A percentile compares a stretch with the other conserved stretches of the same genome.
Conservation (phyloP, 2,113 vertebrate species). For the Alexandromys fortis region DNA sequence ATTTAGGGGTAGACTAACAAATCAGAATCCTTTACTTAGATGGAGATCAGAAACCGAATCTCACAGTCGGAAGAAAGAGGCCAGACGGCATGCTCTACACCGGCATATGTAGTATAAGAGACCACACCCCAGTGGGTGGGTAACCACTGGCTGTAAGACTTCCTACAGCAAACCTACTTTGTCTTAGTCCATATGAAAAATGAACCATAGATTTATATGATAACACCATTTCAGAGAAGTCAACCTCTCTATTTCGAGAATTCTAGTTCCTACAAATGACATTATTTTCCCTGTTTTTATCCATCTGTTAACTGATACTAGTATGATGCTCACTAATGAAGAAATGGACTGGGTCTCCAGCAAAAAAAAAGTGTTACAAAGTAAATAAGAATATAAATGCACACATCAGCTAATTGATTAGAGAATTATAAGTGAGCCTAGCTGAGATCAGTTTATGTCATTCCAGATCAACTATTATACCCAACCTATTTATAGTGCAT, state of each 20-base stretch:
- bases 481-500: not conserved
- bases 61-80: too few relatives aligned
- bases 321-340: not conserved
- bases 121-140: too few relatives aligned
- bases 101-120: too few relatives aligned
- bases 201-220: not conserved
- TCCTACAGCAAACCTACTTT: not conserved
- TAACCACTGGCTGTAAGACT: too few relatives aligned
- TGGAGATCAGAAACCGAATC: too few relatives aligned
- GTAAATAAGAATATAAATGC: not conserved
- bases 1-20: too few relatives aligned
- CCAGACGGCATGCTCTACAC: too few relatives aligned
- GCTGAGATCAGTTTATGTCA: not conserved
- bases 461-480: not conserved
- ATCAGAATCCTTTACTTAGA: too few relatives aligned
- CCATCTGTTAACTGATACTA: not conserved
- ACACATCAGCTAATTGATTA: not conserved
- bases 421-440: not conserved
- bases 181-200: not conserved
- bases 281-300: not conserved
- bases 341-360: not conserved
- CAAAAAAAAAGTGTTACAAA: not conserved
- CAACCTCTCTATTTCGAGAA: not conserved
- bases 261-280: not conserved
- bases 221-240: not conserved